Evolutionary conservation across 64 coral and sea anemone species (phyloP), one percentile per base, ranked within the genome.

Genomic region (Pachyseris speciosa): DNA sequence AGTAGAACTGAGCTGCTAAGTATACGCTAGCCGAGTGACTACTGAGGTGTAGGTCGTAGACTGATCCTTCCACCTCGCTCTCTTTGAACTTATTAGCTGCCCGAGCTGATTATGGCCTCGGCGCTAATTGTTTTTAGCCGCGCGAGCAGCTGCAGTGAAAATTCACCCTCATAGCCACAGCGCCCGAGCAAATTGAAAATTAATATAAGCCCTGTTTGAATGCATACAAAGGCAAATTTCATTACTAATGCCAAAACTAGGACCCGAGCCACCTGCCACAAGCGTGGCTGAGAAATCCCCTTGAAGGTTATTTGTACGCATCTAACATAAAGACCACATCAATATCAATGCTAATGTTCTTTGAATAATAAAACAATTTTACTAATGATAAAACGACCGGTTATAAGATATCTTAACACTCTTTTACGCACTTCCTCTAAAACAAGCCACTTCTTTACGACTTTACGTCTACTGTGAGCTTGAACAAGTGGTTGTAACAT

Each of bases 161-260:
- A 79, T 87, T 87, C 78, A 88, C 69, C 83, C 76, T 80, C 86
- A 72, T 87, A 97, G 78, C 44, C 64, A 51, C 75, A 92, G 65
- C 66, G 68, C 76, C 57, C 34, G 69, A 74, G 74, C 66, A 88
- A 96, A 92, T 92, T 92, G 89, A 92, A 96, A 96, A 92, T 87
- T 85, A 95, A 87, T 86, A 95, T 94, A 91, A 65, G 91, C 64
- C 63, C 84, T 92, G 86, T 97, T 96, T 97, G 78, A 97, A 93
- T 97, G 69, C 60, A 93, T 84, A 97, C 95, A 97, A 97, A 93
- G 75, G 86, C 50, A 94, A 96, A 97, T 89, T 97, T 96, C 71
- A 97, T 97, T 97, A 97, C 91, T 89, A 84, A 90, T 86, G 70
- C 84, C 39, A 75, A 80, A 85, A 80, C 91, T 89, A 81, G 77